Base-by-base conservation (phyloP, 2,113 vertebrate genomes). In the Erythrocercus mccallii region DNA sequence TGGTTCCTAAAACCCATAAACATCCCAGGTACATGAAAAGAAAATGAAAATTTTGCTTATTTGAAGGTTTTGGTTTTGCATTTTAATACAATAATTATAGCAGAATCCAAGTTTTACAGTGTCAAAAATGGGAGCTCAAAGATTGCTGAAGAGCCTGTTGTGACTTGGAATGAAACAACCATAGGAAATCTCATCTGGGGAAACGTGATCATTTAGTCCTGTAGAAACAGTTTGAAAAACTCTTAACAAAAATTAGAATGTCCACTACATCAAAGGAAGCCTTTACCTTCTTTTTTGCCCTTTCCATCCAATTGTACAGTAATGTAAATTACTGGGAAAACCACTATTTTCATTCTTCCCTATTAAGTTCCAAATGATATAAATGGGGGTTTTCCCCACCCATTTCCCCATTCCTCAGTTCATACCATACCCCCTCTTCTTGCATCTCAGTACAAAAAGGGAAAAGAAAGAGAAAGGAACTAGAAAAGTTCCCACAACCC, bases 371-470 rank as follows among this genome's bases (percentile, higher is more conserved):
- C 12, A 62, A 76, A 71, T 56, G 0, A 44, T 12, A 70, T 8
- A 15, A 47, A 62, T 11, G 40, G 23, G 2, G 8, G 0, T 1
- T 12, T 61, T 73, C 12, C 12, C 22, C 9, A 8, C 14, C 8
- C 35, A 73, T 56, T 91, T 47, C 10, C 33, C 30, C 24, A 45
- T 60, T 86, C 9, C 15, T 60, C 19, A 38, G 12, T 38, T 68
- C 35, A 58, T 24, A 51, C 3, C 31, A 57, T 23, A 53, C 2
- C 17, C 3, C 5, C 4, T 33, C 8, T 66, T 73, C 11, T 54
- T 61, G 7, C 19, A 77, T n/a, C 30, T 50, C 40, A 11, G 2
- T 7, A 37, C 33, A 33, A 35, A 31, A 56, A 50, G 14, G 17
- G 11, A 28, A 69, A 28, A 35, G 6, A 74, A 66, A 38, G 4